phyloP scores from a whole-genome alignment of 2,113 vertebrate genomes.

The Xenopus borealis region DNA sequence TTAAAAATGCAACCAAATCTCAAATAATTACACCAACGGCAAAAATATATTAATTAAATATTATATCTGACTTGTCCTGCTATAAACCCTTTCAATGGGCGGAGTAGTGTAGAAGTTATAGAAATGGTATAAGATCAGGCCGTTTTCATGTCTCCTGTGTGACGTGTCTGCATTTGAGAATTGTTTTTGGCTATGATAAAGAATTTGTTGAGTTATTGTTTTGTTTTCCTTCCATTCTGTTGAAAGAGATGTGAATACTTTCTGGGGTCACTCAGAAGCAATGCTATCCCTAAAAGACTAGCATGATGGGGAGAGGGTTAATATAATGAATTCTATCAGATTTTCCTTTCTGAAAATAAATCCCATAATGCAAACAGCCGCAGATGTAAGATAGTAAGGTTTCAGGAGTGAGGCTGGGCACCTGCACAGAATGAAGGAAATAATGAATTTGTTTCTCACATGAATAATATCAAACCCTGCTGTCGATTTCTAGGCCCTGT shows the following conservation, averaged over 20 bases:
- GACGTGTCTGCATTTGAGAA: conserved; percentile 14
- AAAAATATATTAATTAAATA: no score
- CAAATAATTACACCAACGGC: no score
- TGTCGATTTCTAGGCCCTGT: background rate
- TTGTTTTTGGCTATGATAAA: conserved; percentile 16
- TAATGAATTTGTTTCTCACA: background rate
- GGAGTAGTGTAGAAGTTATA: background rate
- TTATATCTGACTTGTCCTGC: background rate
- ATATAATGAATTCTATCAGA: conserved; percentile 2
- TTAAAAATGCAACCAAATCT: no score
- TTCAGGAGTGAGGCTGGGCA: conserved; percentile 16
- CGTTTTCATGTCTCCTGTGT: background rate
- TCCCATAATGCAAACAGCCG: conserved; percentile 6
- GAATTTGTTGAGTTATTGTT: conserved; percentile 6
- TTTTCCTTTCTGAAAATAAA: conserved; percentile 13
- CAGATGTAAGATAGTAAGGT: conserved; percentile 5
- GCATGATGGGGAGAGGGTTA: no score
- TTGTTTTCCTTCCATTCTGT: conserved; percentile 20
- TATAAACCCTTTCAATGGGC: no score
- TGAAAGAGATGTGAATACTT: conserved; percentile 30
- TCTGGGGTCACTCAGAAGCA: conserved; percentile 29
- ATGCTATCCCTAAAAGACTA: conserved; percentile 24
- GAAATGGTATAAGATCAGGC: background rate
- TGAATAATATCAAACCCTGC: background rate
- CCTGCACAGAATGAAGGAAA: conserved; percentile 8